Evolutionary conservation across 2,113 vertebrate species (phyloP).

Genomic region (Ellobius talpinus): DNA sequence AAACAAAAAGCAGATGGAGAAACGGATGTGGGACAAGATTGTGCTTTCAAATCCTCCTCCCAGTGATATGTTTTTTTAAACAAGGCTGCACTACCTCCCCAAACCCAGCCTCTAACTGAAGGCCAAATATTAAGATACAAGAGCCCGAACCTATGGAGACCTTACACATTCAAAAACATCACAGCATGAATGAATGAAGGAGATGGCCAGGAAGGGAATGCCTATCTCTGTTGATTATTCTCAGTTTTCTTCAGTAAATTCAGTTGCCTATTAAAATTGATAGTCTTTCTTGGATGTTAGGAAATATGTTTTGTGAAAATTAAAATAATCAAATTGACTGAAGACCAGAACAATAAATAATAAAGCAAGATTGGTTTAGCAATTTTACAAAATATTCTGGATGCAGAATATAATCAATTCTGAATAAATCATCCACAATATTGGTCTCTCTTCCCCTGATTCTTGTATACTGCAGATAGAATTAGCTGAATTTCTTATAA

Average conservation of each 20-base stretch:
- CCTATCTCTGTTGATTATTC: background rate
- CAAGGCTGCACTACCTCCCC: background rate
- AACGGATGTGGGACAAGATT: rapidly evolving
- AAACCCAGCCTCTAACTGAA: background rate
- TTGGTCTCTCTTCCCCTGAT: background rate
- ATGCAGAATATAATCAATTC: background rate
- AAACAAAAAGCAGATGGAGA: background rate
- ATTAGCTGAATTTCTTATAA: background rate
- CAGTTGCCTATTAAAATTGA: background rate
- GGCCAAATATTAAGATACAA: background rate
- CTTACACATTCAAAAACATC: background rate
- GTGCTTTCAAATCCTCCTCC: background rate
- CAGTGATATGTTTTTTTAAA: background rate
- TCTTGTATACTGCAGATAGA: background rate
- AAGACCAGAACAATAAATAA: background rate
- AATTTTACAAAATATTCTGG: background rate
- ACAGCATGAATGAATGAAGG: background rate
- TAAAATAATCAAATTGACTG: background rate
- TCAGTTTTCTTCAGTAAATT: background rate
- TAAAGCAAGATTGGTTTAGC: background rate
- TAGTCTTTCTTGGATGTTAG: background rate
- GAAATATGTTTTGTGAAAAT: background rate
- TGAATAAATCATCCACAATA: background rate
- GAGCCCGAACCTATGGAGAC: background rate
- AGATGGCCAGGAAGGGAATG: background rate